Evolutionary conservation across 2,113 vertebrate genomes (phyloP), one percentile per base, ranked within the genome.

Genomic region (Macrotis lagotis): DNA sequence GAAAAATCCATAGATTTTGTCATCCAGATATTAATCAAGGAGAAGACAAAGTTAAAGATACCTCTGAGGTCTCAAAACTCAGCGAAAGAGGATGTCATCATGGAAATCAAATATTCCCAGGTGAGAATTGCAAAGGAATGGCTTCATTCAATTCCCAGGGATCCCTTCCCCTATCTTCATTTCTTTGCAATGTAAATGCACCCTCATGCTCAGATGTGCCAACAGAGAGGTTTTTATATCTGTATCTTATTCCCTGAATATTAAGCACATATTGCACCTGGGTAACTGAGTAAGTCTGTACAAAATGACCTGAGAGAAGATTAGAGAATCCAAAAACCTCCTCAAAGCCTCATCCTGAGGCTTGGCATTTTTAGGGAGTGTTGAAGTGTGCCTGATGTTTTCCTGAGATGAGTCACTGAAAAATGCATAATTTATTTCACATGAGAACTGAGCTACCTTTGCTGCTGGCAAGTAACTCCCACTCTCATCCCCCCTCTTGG

Each of bases 371-470:
- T 59, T 74, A 83, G 50, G 90, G 95, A 90, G 55, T 12, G 8
- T 88, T 94, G 91, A 96, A 96, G 91, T 14, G 16, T 89, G 91
- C 48, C 74, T 95, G 53, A 90, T 93, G 95, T 92, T 50, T 97
- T 92, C 93, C 96, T 12, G 0, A 26, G 51, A 88, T 95, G 97
- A 97, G 74, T 97, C 97, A 97, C 91, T 50, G n/a, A 28, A 94
- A 90, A 59, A 91, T 49, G 5, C 88, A 88, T 59, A 51, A 94
- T 92, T 51, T 90, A 11, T 74, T n/a, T 94, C 31, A 93, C 51
- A 83, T 47, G 52, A 90, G 91, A 91, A 95, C 49, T 8, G 52
- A 44, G 89, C 94, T 88, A 55, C 12, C 24, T 49, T 91, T 83
- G 37, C 66, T 44, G 16, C n/a, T 7, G 37, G 66, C 66, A 83